A percentile compares a stretch with the other conserved stretches of the same genome.
phyloP scores from a whole-genome alignment of 2,113 vertebrate genomes.

The Myiopsitta monachus region DNA sequence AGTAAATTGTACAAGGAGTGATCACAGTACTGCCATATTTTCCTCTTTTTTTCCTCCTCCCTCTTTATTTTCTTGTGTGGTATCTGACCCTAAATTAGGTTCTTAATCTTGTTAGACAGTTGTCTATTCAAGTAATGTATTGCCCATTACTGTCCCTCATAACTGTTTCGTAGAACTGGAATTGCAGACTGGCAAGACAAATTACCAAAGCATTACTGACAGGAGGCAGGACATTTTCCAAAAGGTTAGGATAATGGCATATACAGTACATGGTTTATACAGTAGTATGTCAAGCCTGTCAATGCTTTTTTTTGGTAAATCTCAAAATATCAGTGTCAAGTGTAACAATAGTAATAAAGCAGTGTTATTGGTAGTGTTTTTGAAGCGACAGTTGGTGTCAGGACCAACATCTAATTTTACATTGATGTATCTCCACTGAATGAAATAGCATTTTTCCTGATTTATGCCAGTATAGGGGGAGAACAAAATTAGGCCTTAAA shows the following conservation, averaged over 20 bases:
- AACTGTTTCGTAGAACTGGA: not conserved
- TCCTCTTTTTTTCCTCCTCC: not conserved
- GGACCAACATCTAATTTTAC: not conserved
- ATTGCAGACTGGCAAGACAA: not conserved
- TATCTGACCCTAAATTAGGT: not conserved
- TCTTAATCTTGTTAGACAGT: not conserved
- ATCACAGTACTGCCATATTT: not conserved
- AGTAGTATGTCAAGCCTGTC: not conserved
- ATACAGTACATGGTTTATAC: not conserved
- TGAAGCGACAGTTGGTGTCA: not conserved
- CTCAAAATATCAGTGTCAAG: not conserved
- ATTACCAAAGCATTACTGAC: not conserved
- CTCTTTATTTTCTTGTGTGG: not conserved
- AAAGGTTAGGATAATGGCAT: not conserved
- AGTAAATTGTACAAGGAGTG: not conserved
- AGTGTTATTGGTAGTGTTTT: not conserved
- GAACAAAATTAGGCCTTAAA: constrained; percentile 23
- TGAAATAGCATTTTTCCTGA: not conserved
- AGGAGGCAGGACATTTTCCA: not conserved
- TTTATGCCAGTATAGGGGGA: not conserved
- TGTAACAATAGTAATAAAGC: not conserved
- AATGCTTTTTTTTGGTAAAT: not conserved
- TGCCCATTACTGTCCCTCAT: not conserved
- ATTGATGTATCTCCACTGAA: not conserved
- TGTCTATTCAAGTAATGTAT: not conserved